Evolutionary conservation across 2,888 invertebrate species (phyloP).

Genomic region (Nasonia oneida): DNA sequence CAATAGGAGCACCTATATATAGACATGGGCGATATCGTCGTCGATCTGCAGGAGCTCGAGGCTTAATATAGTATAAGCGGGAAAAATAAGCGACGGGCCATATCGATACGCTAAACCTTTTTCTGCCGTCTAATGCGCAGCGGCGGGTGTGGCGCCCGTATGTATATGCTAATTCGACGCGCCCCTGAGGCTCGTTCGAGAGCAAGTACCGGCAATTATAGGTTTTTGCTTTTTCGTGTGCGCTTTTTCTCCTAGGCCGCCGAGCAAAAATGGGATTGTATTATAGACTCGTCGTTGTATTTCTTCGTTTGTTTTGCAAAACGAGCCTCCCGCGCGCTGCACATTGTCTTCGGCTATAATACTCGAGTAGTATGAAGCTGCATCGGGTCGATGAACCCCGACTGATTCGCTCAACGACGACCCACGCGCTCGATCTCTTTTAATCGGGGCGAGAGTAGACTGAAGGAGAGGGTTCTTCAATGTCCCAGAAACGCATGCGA

Average conservation of each 20-base stretch:
- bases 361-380: neutral
- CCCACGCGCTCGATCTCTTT: neutral
- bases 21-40: neutral
- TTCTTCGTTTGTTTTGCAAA: no score
- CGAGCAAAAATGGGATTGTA: neutral
- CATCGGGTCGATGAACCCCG: neutral
- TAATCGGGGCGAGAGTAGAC: neutral
- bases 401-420: neutral
- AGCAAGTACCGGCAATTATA: neutral
- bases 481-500: no score
- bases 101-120: neutral
- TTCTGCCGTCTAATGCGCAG: neutral
- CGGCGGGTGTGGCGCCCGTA: neutral
- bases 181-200: neutral
- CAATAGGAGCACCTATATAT: neutral
- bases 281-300: no score
- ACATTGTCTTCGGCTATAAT: neutral
- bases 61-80: constrained; percentile 7
- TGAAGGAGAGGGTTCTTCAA: no score
- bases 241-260: no score
- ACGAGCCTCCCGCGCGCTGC: no score
- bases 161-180: neutral
- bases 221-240: no score
- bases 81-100: neutral
- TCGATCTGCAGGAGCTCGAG: neutral